Evolutionary conservation across 2,888 invertebrate species (phyloP).

Genomic region (Gastracanthus pulcherrimus): DNA sequence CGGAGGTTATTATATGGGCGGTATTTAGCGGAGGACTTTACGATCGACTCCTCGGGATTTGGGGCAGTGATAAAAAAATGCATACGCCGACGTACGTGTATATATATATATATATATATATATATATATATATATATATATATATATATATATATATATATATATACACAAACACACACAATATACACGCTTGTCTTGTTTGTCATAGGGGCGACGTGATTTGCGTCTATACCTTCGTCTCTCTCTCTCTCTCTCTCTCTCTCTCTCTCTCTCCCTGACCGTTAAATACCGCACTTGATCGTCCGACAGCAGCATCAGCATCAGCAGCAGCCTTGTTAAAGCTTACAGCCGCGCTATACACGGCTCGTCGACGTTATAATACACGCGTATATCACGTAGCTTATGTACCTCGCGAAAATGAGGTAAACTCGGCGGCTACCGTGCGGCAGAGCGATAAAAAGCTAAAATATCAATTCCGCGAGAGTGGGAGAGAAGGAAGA

Average conservation of each 20-base stretch:
- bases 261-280: no score
- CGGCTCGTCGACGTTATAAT: constrained; percentile 40
- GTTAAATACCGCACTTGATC: constrained; percentile 76
- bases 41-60: constrained; percentile 60
- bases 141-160: no score
- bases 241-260: no score
- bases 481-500: neutral
- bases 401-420: constrained; percentile 28
- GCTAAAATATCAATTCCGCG: constrained; percentile 14
- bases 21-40: constrained; percentile 63
- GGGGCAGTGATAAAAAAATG: constrained; percentile 57
- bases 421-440: constrained; percentile 30
- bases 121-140: no score
- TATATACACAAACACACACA: no score
- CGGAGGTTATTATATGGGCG: constrained; percentile 50
- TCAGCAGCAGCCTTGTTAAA: constrained; percentile 63
- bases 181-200: constrained; percentile 52
- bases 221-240: constrained; percentile 58
- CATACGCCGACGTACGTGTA: no score
- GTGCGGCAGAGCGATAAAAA: constrained; percentile 7
- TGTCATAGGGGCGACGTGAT: constrained; percentile 60
- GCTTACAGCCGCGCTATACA: no score
- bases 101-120: no score
- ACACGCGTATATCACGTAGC: constrained; percentile 36
- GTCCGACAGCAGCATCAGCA: constrained; percentile 55